Base-by-base conservation (phyloP, 2,113 vertebrate genomes). In the Australoheros scitulus region DNA sequence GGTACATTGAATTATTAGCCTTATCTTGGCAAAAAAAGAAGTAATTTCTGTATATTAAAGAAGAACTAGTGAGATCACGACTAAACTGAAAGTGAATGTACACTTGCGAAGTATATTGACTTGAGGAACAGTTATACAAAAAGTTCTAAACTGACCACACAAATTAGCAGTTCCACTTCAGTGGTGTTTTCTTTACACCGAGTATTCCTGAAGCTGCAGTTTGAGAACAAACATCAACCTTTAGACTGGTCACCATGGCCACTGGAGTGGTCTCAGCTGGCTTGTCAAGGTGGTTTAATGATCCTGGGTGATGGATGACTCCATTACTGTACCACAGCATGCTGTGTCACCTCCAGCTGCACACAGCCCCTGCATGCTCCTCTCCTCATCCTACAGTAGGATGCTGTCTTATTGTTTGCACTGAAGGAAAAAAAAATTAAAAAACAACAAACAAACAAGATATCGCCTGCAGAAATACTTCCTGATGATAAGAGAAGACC, bases 261-360 rank as follows among this genome's bases (percentile, higher is more conserved):
- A 91, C 90, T 87, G 78, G 74, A 87, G 81, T 87, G 86, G 87
- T 90, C 93, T 93, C 92, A 88, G 93, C 90, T 90, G 91, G 89
- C 85, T 87, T 95, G 91, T 93, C 91, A 90, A 80, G 88, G 87
- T 92, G 92, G 91, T 94, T 92, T 92, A 92, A 92, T 93, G 89
- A 92, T 57, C 64, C 82, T 68, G 65, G 91, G 88, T 95, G 95
- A 96, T 94, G 83, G 89, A 96, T 95, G 92, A 92, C 87, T 94
- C 93, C 86, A 94, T 94, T 95, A 94, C 92, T 93, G 89, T 92
- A 92, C 87, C 79, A 7, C 89, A 82, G 81, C 87, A 82, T 94
- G 92, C 91, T 91, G 91, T 88, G 91, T 92, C 91, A 94, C 93
- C 88, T 90, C 89, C 93, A 94, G 94, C 92, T 94, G 94, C 87